Base-by-base conservation (phyloP, 2,113 vertebrate genomes). In the Daboia siamensis region DNA sequence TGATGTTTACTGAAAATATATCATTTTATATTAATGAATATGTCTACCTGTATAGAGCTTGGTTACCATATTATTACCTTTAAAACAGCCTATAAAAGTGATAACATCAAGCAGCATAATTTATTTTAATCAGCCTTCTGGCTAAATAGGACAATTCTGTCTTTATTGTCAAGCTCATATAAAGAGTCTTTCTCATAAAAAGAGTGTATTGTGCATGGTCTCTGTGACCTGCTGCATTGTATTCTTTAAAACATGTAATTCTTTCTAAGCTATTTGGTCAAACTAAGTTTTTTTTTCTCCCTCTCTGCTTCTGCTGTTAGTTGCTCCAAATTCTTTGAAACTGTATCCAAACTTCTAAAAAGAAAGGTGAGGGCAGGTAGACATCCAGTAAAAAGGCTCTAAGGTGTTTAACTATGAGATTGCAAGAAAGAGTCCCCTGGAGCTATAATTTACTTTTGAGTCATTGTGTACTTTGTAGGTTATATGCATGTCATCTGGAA, bases 1-100 rank as follows among this genome's bases (percentile, higher is more conserved):
- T 97, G 93, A 96, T 94, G 94, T 94, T 95, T 94, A 94, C 93
- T 92, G 96, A 97, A 97, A 96, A 92, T 90, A 91, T 94, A 93
- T 94, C 94, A 94, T 94, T 97, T 96, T 94, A 91, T 95, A 96
- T 96, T 94, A 96, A 93, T 93, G 94, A 93, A 96, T 91, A 94
- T 90, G 94, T 96, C 94, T 94, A 64, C 93, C 88, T 61, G 94
- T 80, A 10, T 90, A 91, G 87, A 91, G n/a, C 93, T 96, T 92
- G 29, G 44, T 93, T 95, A 55, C 64, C 84, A 91, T 95, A 96
- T 97, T 17, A 80, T 80, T 44, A 80, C 17, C 33, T 80, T 44
- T 44, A 80, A 80, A 80, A 80, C 96, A 96, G 91, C 51, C 48
- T 93, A 94, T 93, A 91, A 86, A 80, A 80, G 74, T 39, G 33